Evolutionary conservation across 2,113 vertebrate species (phyloP).

Genomic region (Delphinus delphis): DNA sequence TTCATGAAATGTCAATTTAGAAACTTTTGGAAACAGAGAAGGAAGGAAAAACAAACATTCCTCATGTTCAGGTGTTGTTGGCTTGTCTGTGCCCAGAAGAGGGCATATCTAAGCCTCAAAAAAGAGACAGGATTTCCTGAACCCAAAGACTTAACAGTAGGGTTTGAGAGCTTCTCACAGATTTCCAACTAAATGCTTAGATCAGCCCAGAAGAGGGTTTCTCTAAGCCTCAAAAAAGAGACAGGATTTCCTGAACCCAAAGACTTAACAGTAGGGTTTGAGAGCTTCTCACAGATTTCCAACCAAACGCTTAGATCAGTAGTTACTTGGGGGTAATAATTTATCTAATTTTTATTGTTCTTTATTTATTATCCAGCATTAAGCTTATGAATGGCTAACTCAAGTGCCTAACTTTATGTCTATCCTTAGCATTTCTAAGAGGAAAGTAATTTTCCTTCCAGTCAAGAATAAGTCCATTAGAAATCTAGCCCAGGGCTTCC

Average conservation of each 20-base stretch:
- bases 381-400: neutral
- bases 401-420: neutral
- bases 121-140: neutral
- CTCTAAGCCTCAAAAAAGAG: neutral
- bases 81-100: neutral
- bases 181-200: neutral
- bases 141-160: neutral
- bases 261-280: neutral
- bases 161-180: neutral
- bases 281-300: neutral
- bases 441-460: neutral
- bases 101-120: neutral
- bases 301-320: neutral
- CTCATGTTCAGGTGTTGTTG: neutral
- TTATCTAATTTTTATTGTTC: neutral
- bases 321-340: neutral
- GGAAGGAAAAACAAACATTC: conserved; percentile 2
- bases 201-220: neutral
- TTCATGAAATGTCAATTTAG: conserved; percentile 1
- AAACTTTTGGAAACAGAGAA: neutral
- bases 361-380: neutral
- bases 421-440: conserved; percentile 6
- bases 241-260: neutral
- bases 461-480: neutral
- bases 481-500: neutral